Evolutionary conservation across 1,140 invertebrate species (phyloP), one percentile per base, ranked within the genome.

Genomic region (Diachasmimorpha longicaudata): DNA sequence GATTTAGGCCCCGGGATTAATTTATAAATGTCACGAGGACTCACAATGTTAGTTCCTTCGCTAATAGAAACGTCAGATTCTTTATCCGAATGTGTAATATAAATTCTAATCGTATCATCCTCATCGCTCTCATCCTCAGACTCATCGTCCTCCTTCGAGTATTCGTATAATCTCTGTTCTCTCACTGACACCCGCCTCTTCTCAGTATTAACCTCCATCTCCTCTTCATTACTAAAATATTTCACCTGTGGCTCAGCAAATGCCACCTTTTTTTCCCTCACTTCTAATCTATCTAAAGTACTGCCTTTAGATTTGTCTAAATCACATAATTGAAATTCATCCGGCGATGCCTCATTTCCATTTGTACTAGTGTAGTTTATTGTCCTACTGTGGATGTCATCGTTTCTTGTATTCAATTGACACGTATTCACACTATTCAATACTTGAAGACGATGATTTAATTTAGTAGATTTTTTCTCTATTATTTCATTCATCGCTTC

Each of bases 21-120:
- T 68, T 75, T 80, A 73, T 85, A 84, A 79, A 87, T 84, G 77
- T 87, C 85, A 70, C 44, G 37, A 44, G 86, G 85, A 13, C 76
- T 83, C 31, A 66, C n/a, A 70, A 86, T 84, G 6, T 70, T 16
- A 21, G 78, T 52, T 9, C 67, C 72, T n/a, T 70, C 69, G 4
- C 36, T 66, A 23, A 75, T 70, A 16, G 4, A 0, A 39, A 69
- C 25, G n/a, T 63, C 14, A 0, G 79, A 21, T 66, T 67, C 52
- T 31, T 42, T 67, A 5, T 79, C 72, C 14, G 84, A 84, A 78
- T 86, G 84, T 66, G 73, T 80, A 74, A 87, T 85, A 63, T 84
- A 55, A 46, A 87, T 87, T 67, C 73, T 77, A 71, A 83, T 68
- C 6, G 71, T 75, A 31, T 81, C 77, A 70, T 82, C 77, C 19